These are phyloP conservation scores for Trachurus trachurus DNA, from an alignment of 2,797 vertebrate species.

Conservation along the genomic window DNA sequence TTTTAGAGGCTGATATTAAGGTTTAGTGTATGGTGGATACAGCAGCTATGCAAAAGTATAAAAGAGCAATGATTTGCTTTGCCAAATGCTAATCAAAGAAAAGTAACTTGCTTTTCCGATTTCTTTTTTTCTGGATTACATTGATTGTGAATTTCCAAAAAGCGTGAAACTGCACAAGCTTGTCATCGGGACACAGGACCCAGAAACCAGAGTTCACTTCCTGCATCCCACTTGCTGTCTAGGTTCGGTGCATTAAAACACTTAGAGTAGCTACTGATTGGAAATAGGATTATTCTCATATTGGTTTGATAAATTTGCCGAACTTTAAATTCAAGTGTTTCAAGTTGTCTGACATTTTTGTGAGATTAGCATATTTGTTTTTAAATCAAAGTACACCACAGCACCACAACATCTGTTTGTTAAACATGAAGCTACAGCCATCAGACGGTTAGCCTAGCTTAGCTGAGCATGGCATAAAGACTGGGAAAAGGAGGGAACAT, in stretches of 20 bases:
- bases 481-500: not conserved
- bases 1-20: not conserved
- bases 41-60: not conserved
- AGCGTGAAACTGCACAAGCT: not conserved
- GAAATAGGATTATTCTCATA: not conserved
- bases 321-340: not conserved
- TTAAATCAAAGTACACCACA: not conserved
- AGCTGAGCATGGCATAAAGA: conserved; percentile 4
- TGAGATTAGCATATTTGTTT: not conserved
- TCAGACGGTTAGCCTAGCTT: not conserved
- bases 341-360: not conserved
- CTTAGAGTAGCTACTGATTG: too few species aligned
- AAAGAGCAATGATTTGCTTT: not conserved
- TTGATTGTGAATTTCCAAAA: not conserved
- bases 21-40: not conserved
- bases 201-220: not conserved
- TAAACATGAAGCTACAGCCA: not conserved
- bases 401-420: not conserved
- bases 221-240: not conserved
- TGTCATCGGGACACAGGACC: not conserved
- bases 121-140: not conserved
- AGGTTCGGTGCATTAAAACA: not conserved
- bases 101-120: not conserved
- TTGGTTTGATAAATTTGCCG: not conserved
- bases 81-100: not conserved